Base-by-base conservation (phyloP, 1,140 invertebrate species). In the Drosophila persimilis region DNA sequence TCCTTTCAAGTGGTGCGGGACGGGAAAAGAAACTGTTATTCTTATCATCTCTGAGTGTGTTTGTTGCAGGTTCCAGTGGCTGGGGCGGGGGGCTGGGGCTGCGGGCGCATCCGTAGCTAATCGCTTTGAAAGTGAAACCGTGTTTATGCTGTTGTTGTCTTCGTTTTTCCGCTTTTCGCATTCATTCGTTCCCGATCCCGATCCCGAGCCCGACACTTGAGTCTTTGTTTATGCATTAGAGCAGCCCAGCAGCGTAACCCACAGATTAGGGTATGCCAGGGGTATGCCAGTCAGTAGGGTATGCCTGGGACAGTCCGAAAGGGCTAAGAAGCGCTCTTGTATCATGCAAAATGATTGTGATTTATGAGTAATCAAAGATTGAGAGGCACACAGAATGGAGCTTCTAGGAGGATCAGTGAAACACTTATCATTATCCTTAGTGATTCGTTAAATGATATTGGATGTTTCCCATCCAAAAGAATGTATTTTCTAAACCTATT, bases 81-180 rank as follows among this genome's bases (percentile, higher is more conserved):
- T 35, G 52, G 56, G 17, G 17, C 17, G 29, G 0, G 29, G 29
- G 31, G 31, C 1, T 2, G 29, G 8, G 2, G 31, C 9, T 3
- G 8, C 48, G 59, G 59, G 77, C 81, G 81, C 77, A 72, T 50
- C 81, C 81, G 64, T 86, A 62, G 81, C 81, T 86, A 85, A 85
- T 85, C 81, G 77, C 81, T 85, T 85, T 85, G 81, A 85, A 85
- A 85, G 81, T 86, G 81, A 85, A 85, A 85, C 81, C 83, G 59
- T 85, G 81, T 85, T 85, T 85, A 85, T 77, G 35, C 35, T 13
- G 72, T 78, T 83, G 15, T 86, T 74, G 29, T 61, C 67, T 77
- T 77, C 60, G 50, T 63, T 77, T 81, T 85, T 77, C 77, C 81
- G 73, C 58, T 79, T 66, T 57, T 63, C 54, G 24, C 47, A 75